Evolutionary conservation across 2,888 invertebrate genomes (phyloP).

Genomic region (Meteorus colon): DNA sequence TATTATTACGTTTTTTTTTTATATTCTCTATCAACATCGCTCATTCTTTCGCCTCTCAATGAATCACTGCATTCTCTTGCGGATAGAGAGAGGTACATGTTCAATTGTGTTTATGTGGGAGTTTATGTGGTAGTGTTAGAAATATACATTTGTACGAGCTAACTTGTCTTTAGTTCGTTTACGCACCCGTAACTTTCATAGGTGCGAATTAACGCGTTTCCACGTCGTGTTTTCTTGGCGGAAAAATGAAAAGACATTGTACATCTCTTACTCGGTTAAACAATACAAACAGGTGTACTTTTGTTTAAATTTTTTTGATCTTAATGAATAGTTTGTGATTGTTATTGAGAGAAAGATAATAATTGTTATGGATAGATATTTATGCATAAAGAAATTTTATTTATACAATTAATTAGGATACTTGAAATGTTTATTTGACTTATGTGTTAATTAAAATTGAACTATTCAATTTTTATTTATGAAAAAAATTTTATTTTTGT

Average conservation of each 20-base stretch:
- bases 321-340: background rate
- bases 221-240: slow-evolving; percentile 45
- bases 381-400: background rate
- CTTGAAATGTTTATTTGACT: slow-evolving; percentile 21
- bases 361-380: background rate
- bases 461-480: slow-evolving; percentile 4
- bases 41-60: slow-evolving; percentile 35
- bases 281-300: slow-evolving; percentile 14
- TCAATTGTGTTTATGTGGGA: background rate
- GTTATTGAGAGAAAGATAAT: background rate
- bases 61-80: slow-evolving; percentile 31
- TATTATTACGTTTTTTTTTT: slow-evolving; percentile 23
- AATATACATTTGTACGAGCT: slow-evolving; percentile 9
- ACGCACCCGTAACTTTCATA: slow-evolving; percentile 47
- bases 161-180: slow-evolving; percentile 33
- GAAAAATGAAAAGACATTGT: slow-evolving; percentile 37
- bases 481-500: slow-evolving; percentile 35
- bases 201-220: slow-evolving; percentile 53
- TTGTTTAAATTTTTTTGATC: slow-evolving; percentile 20
- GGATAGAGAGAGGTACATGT: background rate
- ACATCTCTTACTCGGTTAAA: background rate
- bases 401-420: background rate
- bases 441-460: slow-evolving; percentile 9
- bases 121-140: background rate
- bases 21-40: background rate